These are phyloP conservation scores for Pachliopta kotzebuea DNA, from an alignment of 2,888 invertebrate genomes.

Conservation along the genomic window DNA sequence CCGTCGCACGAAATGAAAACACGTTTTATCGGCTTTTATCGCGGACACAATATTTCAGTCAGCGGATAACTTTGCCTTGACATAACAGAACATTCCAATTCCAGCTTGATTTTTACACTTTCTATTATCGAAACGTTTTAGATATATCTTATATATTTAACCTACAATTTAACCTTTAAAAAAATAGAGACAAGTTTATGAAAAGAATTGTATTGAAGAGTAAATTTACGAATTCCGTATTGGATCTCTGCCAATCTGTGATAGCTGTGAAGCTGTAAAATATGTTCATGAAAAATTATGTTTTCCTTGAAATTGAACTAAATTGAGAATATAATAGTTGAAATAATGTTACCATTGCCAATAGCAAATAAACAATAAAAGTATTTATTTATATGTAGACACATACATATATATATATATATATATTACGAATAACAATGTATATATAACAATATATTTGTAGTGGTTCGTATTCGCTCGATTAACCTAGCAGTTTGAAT, in stretches of 20 bases:
- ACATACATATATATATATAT: too few species aligned
- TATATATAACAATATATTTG: too few species aligned
- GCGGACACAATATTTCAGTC: slow-evolving; percentile 50
- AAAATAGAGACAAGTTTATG: slow-evolving; percentile 1
- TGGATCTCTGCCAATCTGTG: slow-evolving; percentile 22
- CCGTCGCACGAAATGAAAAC: slow-evolving; percentile 53
- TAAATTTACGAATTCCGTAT: slow-evolving; percentile 22
- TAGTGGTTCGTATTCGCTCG: background rate
- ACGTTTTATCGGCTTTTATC: slow-evolving; percentile 59
- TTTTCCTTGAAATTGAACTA: slow-evolving; percentile 21
- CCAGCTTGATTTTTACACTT: slow-evolving; percentile 28
- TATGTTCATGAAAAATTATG: slow-evolving; percentile 9
- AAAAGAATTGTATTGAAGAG: slow-evolving; percentile 13
- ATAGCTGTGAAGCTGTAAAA: slow-evolving; percentile 16
- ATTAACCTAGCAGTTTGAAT: background rate
- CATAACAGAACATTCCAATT: slow-evolving; percentile 44
- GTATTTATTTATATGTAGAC: too few species aligned
- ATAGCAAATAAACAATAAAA: background rate
- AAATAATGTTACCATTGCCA: slow-evolving; percentile 1
- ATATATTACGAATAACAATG: too few species aligned
- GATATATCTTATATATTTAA: slow-evolving; percentile 16
- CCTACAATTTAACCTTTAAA: background rate
- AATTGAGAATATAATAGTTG: slow-evolving; percentile 16
- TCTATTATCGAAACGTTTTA: background rate
- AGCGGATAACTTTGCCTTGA: slow-evolving; percentile 42